Percentiles rank a stretch among this genome's conserved stretches.
Evolutionary conservation across 2,113 vertebrate genomes (phyloP).

Genomic region (Crocuta crocuta): DNA sequence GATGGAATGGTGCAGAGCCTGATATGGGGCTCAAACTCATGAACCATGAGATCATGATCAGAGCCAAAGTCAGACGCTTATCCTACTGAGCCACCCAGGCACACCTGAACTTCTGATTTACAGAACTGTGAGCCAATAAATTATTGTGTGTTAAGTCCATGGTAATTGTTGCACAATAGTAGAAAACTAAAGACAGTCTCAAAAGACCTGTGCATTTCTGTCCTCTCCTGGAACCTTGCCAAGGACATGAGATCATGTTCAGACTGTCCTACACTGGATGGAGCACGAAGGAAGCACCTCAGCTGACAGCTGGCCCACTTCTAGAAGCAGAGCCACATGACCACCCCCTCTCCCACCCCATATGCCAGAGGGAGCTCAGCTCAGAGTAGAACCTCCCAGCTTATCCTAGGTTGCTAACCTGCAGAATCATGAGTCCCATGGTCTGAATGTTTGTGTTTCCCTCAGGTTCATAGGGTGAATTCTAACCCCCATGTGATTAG

Average conservation of each 20-base stretch:
- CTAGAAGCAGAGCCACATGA: neutral
- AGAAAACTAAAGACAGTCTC: neutral
- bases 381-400: neutral
- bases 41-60: too few species aligned
- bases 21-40: too few species aligned
- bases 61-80: too few species aligned
- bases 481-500: neutral
- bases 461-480: neutral
- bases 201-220: neutral
- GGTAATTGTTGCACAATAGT: neutral
- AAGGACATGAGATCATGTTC: neutral
- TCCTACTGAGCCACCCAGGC: too few species aligned
- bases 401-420: neutral
- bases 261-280: neutral
- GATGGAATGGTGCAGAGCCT: too few species aligned
- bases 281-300: neutral
- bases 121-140: neutral
- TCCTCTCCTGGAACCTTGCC: neutral
- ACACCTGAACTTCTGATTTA: neutral
- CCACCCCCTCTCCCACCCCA: too few species aligned
- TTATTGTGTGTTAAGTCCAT: neutral
- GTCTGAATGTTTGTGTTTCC: neutral
- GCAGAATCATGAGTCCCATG: neutral
- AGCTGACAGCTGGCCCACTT: neutral
- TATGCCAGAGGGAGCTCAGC: fast-evolving